A percentile compares a stretch with the other conserved stretches of the same genome.
These are phyloP conservation scores for Ptychadena robeensis DNA, from an alignment of 2,797 vertebrate species.

Conservation along the genomic window DNA sequence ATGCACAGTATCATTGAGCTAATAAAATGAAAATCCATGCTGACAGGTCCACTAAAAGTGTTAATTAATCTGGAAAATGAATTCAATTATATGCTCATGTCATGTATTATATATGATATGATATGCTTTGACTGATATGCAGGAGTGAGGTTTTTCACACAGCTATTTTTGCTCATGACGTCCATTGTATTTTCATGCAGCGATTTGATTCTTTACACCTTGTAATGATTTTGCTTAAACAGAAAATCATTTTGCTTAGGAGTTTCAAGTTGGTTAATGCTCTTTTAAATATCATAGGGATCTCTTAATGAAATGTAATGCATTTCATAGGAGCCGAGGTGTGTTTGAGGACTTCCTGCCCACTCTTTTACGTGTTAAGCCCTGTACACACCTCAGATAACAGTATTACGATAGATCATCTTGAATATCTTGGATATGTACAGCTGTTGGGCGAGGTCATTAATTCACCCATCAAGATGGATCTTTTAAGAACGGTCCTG, in stretches of 20 bases:
- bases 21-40: slow-evolving; percentile 1
- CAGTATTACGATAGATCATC: no score
- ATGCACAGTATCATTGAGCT: not conserved
- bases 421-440: no score
- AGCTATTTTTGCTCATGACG: not conserved
- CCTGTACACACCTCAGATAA: no score
- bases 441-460: no score
- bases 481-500: no score
- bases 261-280: not conserved
- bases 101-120: not conserved
- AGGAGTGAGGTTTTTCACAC: slow-evolving; percentile 7
- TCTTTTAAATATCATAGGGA: not conserved
- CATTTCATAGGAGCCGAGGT: no score
- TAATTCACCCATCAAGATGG: no score
- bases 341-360: no score
- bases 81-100: not conserved
- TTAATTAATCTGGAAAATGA: slow-evolving; percentile 10
- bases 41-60: slow-evolving; percentile 8
- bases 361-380: no score
- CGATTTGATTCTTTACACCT: not conserved
- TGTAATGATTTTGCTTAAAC: not conserved
- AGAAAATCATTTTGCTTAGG: not conserved
- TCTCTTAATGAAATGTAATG: no score
- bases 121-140: not conserved
- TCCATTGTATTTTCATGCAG: not conserved